A percentile compares a stretch with the other conserved stretches of the same genome.
Conservation (phyloP, 2,113 vertebrate genomes). For the Chiloscyllium plagiosum region DNA sequence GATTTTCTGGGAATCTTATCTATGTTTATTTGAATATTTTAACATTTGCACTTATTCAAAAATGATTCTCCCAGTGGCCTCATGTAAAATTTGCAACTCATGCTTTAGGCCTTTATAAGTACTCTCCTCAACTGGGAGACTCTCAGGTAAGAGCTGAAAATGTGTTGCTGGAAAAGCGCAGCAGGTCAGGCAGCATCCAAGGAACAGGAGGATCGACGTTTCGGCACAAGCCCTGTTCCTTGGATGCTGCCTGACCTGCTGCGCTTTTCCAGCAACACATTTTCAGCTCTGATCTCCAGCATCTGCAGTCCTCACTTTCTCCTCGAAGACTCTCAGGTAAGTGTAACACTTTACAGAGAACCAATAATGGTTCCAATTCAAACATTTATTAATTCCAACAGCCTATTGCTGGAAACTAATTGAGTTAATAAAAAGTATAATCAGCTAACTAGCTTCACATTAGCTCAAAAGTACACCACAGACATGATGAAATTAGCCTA, state of each 20-base stretch:
- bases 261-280: too few species aligned
- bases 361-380: background rate
- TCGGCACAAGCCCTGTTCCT: too few species aligned
- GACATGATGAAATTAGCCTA: background rate
- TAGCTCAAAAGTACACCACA: background rate
- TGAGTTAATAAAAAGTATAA: background rate
- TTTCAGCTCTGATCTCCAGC: too few species aligned
- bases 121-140: background rate
- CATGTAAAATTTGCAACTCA: background rate
- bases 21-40: background rate
- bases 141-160: background rate
- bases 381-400: background rate
- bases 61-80: background rate
- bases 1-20: too few species aligned
- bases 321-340: background rate
- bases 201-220: too few species aligned
- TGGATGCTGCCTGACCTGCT: too few species aligned
- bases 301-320: too few species aligned
- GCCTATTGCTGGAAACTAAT: background rate
- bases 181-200: too few species aligned
- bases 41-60: background rate
- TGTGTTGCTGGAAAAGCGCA: too few species aligned
- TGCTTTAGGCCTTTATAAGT: background rate
- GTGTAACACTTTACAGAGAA: background rate
- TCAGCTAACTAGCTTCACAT: background rate